These are phyloP conservation scores for Didymodactylos carnosus DNA, from an alignment of 2,888 invertebrate genomes.

Conservation along the genomic window DNA sequence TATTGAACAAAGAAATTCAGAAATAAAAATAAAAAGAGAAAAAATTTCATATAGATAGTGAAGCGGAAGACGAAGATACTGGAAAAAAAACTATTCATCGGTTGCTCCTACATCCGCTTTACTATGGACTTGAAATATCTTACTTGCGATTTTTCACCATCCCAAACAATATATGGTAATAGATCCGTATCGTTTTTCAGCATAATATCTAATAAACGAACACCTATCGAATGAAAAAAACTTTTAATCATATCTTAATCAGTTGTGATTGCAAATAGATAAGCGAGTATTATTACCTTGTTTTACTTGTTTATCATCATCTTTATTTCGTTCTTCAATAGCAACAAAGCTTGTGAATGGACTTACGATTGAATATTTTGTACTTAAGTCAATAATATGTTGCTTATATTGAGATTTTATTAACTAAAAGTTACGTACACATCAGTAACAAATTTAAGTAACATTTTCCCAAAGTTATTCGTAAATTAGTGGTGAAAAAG, in stretches of 20 bases:
- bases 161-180: slow-evolving; percentile 7
- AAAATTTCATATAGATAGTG: too few relatives aligned
- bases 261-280: too few relatives aligned
- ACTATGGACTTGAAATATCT: too few relatives aligned
- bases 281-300: neutral
- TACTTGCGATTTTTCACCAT: neutral
- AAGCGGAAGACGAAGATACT: too few relatives aligned
- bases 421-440: neutral
- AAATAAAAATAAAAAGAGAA: too few relatives aligned
- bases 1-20: too few relatives aligned
- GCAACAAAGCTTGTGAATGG: slow-evolving; percentile 34
- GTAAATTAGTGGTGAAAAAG: too few relatives aligned
- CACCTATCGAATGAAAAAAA: neutral
- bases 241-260: too few relatives aligned
- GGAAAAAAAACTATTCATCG: too few relatives aligned
- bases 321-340: slow-evolving; percentile 29
- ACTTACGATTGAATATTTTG: slow-evolving; percentile 29
- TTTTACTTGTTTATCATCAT: neutral
- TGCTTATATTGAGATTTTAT: slow-evolving; percentile 14
- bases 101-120: too few relatives aligned
- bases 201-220: neutral
- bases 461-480: too few relatives aligned
- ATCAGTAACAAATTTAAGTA: neutral
- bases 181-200: neutral
- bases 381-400: slow-evolving; percentile 29